Conservation (phyloP, 2,797 vertebrate species). For the Danio kyathit region DNA sequence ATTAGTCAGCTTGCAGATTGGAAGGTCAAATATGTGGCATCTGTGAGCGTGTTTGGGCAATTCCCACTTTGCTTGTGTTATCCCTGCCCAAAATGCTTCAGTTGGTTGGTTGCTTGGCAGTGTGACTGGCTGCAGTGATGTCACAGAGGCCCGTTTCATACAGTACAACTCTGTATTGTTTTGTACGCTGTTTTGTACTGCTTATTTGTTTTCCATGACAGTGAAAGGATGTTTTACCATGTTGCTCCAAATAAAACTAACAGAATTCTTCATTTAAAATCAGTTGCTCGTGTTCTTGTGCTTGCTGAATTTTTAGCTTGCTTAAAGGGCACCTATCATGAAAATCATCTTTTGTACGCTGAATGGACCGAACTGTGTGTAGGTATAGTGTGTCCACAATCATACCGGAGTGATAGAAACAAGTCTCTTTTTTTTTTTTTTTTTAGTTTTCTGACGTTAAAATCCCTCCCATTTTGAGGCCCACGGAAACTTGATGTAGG, state of each 20-base stretch:
- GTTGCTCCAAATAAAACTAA: conserved; percentile 38
- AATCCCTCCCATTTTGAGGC: too few relatives aligned
- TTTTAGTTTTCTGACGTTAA: too few relatives aligned
- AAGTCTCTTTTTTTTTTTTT: too few relatives aligned
- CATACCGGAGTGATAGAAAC: too few relatives aligned
- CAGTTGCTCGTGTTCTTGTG: background rate
- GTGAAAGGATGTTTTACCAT: conserved; percentile 19
- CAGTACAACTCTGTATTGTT: conserved; percentile 79
- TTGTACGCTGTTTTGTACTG: conserved; percentile 50
- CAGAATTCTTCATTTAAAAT: conserved; percentile 12
- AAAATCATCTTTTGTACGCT: too few relatives aligned
- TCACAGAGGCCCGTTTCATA: conserved; percentile 72
- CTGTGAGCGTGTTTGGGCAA: conserved; percentile 51
- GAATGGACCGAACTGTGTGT: too few relatives aligned
- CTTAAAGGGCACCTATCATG: too few relatives aligned
- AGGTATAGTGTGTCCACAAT: too few relatives aligned
- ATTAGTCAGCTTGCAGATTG: conserved; percentile 59
- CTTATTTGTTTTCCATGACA: conserved; percentile 33
- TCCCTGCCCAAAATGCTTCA: conserved; percentile 68
- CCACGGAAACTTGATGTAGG: too few relatives aligned
- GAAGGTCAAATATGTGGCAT: conserved; percentile 13
- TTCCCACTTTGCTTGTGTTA: conserved; percentile 65
- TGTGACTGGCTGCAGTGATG: conserved; percentile 66
- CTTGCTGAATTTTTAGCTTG: background rate
- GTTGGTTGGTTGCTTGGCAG: conserved; percentile 72